Evolutionary conservation across 53 echinoderm and acorn worm genomes (phyloP).

Genomic region (Stichopus horrens): DNA sequence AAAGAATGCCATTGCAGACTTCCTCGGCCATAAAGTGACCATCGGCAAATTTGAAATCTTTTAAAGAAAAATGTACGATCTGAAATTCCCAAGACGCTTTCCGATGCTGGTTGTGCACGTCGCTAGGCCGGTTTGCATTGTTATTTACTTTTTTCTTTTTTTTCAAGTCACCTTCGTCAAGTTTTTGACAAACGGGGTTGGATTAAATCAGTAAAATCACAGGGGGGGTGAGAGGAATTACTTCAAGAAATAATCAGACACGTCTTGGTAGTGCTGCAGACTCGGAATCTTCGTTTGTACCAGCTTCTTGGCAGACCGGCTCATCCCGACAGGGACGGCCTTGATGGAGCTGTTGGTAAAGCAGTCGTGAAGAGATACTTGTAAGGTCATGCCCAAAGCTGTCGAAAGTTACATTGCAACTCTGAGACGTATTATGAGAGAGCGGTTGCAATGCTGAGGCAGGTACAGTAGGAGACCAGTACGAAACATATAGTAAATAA

Average conservation of each 20-base stretch:
- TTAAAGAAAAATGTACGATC: too few relatives aligned
- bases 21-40: too few relatives aligned
- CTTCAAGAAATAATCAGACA: slow-evolving; percentile 96
- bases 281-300: slow-evolving; percentile 80
- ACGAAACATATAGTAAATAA: not conserved
- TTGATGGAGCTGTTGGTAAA: slow-evolving; percentile 85
- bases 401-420: not conserved
- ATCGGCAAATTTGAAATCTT: too few relatives aligned
- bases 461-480: not conserved
- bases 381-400: too few relatives aligned
- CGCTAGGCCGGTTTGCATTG: too few relatives aligned
- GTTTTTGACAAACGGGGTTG: too few relatives aligned
- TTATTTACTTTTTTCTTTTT: too few relatives aligned
- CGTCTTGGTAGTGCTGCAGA: slow-evolving; percentile 81
- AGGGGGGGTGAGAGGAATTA: slow-evolving; percentile 41
- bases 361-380: not conserved
- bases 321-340: slow-evolving; percentile 91
- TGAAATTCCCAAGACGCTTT: too few relatives aligned
- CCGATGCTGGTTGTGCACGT: too few relatives aligned
- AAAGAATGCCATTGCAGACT: too few relatives aligned
- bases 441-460: not conserved
- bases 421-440: not conserved
- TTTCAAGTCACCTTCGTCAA: too few relatives aligned
- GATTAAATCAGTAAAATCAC: too few relatives aligned
- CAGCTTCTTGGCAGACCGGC: slow-evolving; percentile 86